Evolutionary conservation across 2,888 invertebrate species (phyloP).

Genomic region (Leptopilina syphax): DNA sequence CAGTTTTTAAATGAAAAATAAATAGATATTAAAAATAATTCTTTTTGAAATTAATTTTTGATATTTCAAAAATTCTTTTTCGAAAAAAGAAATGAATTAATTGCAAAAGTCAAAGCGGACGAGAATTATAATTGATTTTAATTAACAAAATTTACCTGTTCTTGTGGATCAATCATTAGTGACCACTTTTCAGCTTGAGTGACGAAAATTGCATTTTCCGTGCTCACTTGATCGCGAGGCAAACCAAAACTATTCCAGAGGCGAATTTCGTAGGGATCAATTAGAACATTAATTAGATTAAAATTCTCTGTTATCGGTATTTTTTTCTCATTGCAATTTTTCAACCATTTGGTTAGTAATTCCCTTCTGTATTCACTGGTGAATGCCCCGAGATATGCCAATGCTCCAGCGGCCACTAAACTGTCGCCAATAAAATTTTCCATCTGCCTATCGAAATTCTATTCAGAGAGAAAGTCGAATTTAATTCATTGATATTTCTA

Average conservation of each 20-base stretch:
- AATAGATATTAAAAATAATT: too few species aligned
- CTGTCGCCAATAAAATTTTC: slow-evolving; percentile 91
- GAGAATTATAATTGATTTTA: slow-evolving; percentile 78
- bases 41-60: too few species aligned
- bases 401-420: slow-evolving; percentile 89
- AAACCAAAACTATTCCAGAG: slow-evolving; percentile 94
- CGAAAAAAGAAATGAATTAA: slow-evolving; percentile 89
- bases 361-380: slow-evolving; percentile 85
- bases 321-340: slow-evolving; percentile 81
- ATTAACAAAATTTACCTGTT: slow-evolving; percentile 81
- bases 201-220: slow-evolving; percentile 95
- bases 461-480: slow-evolving; percentile 34
- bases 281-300: slow-evolving; percentile 85
- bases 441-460: slow-evolving; percentile 83
- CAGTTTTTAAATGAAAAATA: background rate
- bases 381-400: slow-evolving; percentile 95
- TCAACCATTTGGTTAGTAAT: slow-evolving; percentile 84
- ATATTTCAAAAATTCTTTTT: too few species aligned
- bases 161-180: slow-evolving; percentile 96
- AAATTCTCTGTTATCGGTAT: slow-evolving; percentile 85
- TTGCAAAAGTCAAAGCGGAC: slow-evolving; percentile 90
- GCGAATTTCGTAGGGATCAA: slow-evolving; percentile 91
- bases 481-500: background rate
- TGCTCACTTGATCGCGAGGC: slow-evolving; percentile 91
- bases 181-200: slow-evolving; percentile 91